Conservation (phyloP, 2,797 vertebrate genomes). For the Cyclopterus lumpus region DNA sequence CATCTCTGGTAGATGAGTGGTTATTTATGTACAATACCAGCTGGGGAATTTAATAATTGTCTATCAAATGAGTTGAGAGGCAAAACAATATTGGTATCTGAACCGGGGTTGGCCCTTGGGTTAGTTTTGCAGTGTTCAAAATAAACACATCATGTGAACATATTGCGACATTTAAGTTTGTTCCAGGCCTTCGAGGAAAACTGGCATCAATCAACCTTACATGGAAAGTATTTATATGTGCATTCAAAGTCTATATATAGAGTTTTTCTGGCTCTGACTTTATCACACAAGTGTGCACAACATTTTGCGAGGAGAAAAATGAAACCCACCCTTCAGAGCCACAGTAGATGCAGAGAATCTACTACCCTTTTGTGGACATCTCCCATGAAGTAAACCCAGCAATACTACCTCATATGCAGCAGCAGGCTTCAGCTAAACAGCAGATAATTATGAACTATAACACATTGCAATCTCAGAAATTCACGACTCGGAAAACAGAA, state of each 20-base stretch:
- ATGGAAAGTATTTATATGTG: slow-evolving; percentile 6
- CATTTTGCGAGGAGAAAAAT: slow-evolving; percentile 2
- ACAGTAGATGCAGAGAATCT: not conserved
- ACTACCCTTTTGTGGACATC: not conserved
- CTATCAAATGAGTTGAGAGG: slow-evolving; percentile 60
- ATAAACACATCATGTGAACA: slow-evolving; percentile 31
- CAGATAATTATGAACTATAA: slow-evolving; percentile 25
- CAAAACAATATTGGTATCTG: slow-evolving; percentile 11
- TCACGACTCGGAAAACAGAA: slow-evolving; percentile 9
- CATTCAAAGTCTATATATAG: not conserved
- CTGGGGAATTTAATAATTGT: slow-evolving; percentile 54
- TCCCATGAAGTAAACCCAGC: slow-evolving; percentile 3
- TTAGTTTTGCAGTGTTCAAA: slow-evolving; percentile 25
- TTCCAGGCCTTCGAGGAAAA: slow-evolving; percentile 3
- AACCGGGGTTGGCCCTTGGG: slow-evolving; percentile 8
- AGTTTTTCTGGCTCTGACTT: not conserved
- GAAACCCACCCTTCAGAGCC: not conserved
- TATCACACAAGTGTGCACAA: not conserved
- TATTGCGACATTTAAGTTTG: slow-evolving; percentile 24
- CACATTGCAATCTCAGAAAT: slow-evolving; percentile 13
- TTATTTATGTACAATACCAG: slow-evolving; percentile 77
- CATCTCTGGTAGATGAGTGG: slow-evolving; percentile 67
- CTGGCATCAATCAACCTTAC: not conserved
- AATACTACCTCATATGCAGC: slow-evolving; percentile 12
- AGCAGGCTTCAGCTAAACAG: not conserved